Base-by-base conservation (phyloP, 2,113 vertebrate species). In the Anarrhichthys ocellatus region DNA sequence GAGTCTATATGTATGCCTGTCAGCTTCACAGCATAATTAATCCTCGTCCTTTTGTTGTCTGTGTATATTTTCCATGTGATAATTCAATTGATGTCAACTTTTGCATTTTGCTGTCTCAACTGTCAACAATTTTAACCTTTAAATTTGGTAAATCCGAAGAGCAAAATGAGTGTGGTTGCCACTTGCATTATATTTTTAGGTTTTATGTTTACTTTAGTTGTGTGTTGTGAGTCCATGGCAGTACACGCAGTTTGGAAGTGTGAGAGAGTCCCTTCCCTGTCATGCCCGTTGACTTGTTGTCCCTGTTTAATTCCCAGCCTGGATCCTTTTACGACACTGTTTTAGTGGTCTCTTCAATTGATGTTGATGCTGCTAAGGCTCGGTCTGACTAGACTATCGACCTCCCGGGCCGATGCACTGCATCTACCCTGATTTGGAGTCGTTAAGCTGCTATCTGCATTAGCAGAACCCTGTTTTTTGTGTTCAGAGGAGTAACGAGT, bases 261-360 rank as follows among this genome's bases (percentile, higher is more conserved):
- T 22, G 42, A 76, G 76, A 20, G 18, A 24, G 27, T 76, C 3
- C 64, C 18, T 63, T 61, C 36, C 34, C 68, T 68, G 59, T 72
- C 73, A 68, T 38, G 42, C 50, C 38, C 22, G 52, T 44, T 66
- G 36, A 34, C 56, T 65, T 74, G 20, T 71, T 73, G 64, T 54
- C 70, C 61, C 62, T 50, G 40, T 84, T 82, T 76, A 78, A 83
- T 81, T 73, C 69, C 83, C 66, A 24, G 50, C 29, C 62, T 52
- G 50, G 54, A 73, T 79, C 74, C 68, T 81, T 32, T 84, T 84
- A 84, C 67, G 20, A 68, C 24, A 3, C 15, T 62, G 65, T 78
- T 89, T 86, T 80, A 82, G 69, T 80, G 77, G 15, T 78, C 76
- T 86, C 61, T 78, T 48, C 76, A 68, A 79, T 69, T 89, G 84